Conservation (phyloP, 2,113 vertebrate genomes). For the Pavo muticus region DNA sequence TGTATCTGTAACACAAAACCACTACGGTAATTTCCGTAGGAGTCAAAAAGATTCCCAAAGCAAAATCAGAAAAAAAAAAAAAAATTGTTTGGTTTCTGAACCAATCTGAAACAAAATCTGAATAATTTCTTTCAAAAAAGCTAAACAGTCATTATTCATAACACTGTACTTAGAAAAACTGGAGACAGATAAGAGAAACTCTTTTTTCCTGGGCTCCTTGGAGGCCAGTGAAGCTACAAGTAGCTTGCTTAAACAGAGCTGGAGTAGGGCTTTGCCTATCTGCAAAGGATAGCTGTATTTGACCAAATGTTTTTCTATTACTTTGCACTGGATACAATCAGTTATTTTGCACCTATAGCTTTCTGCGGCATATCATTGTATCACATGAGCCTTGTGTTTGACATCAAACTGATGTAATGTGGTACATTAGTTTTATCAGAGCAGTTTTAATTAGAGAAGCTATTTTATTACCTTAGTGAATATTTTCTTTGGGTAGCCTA, state of each 20-base stretch:
- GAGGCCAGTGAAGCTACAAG: slow-evolving; percentile 40
- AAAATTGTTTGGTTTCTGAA: not conserved
- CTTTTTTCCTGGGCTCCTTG: slow-evolving; percentile 23
- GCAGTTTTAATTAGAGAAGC: slow-evolving; percentile 10
- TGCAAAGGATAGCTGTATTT: not conserved
- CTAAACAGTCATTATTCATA: slow-evolving; percentile 2
- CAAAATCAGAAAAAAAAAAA: not conserved
- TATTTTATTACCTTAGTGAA: not conserved
- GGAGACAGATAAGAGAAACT: slow-evolving; percentile 28
- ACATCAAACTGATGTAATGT: slow-evolving; percentile 18
- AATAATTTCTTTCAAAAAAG: not conserved
- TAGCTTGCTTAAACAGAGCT: slow-evolving; percentile 44
- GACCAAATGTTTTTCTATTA: not conserved
- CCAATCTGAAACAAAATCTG: not conserved
- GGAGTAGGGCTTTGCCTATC: not conserved
- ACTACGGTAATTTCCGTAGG: not conserved
- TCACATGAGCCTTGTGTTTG: not conserved
- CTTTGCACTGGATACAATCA: not conserved
- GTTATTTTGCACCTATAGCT: not conserved
- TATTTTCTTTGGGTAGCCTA: not conserved
- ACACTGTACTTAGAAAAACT: not conserved
- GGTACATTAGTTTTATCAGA: not conserved
- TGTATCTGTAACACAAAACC: not conserved
- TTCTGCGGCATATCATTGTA: not conserved
- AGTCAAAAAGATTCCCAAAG: not conserved